Base-by-base conservation (phyloP, 1,140 invertebrate genomes). In the Magallana gigas region DNA sequence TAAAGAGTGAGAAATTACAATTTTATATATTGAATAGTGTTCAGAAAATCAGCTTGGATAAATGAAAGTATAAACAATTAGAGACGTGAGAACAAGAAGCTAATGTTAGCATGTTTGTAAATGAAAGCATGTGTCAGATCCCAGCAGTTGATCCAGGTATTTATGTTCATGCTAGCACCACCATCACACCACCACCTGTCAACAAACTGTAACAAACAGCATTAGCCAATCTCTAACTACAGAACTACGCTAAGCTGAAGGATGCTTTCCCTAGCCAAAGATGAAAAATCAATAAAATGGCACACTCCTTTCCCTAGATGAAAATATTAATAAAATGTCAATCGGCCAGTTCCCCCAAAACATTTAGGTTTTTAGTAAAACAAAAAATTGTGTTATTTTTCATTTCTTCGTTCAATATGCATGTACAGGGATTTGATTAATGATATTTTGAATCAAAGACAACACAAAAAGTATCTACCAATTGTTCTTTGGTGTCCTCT, bases 151-250 rank as follows among this genome's bases (percentile, higher is more conserved):
- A 8, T 57, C 18, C 81, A 57, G 18, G 36, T 16, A 18, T 83
- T 83, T 83, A 23, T n/a, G 18, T 57, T 57, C 56, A 83, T 57
- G 81, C 56, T 29, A 36, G 68, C 68, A 76, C 68, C 81, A 83
- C 57, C 56, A 83, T n/a, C 81, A 59, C 56, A 83, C 57, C 56
- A 83, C 56, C 81, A 59, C 56, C 57, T 83, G 56, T n/a, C 57
- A n/a, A 59, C 36, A 64, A 83, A 83, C 56, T 59, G 48, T 57
- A 81, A 59, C 57, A 57, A 14, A 29, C 18, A 23, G 57, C 48
- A 83, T 83, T 57, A 83, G 56, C 56, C 56, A 59, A 23, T 36
- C 23, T 76, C 18, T 76, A 76, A 16, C n/a, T 29, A 48, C 36
- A 48, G 36, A 8, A 76, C 23, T 23, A 76, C 23, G 68, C 68